Percentiles rank a stretch among this genome's conserved stretches.
Evolutionary conservation across 2,113 vertebrate genomes (phyloP).

Genomic region (Nesospiza acunhae): DNA sequence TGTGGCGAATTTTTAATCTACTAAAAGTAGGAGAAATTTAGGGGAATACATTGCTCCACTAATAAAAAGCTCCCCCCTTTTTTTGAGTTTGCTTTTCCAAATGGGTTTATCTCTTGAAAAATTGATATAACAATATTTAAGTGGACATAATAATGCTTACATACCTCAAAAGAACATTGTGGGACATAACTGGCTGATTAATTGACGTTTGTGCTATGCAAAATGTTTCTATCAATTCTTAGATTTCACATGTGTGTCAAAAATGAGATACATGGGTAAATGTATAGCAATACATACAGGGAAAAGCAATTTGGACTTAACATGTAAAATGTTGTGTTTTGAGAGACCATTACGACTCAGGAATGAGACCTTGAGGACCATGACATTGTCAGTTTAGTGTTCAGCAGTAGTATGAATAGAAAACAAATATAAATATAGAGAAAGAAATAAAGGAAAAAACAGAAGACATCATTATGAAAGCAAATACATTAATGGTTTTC

Average conservation of each 20-base stretch:
- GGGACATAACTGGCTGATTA: background rate
- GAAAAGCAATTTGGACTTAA: background rate
- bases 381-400: background rate
- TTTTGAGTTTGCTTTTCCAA: background rate
- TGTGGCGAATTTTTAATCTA: background rate
- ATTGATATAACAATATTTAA: background rate
- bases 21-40: background rate
- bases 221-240: background rate
- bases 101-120: background rate
- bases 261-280: background rate
- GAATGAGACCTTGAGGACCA: background rate
- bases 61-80: background rate
- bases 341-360: background rate
- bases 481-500: background rate
- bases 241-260: background rate
- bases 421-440: background rate
- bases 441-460: background rate
- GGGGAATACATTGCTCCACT: background rate
- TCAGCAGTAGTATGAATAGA: background rate
- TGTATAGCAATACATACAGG: background rate
- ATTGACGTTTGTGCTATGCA: background rate
- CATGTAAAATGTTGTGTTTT: background rate
- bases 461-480: background rate
- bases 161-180: background rate
- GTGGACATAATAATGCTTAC: background rate